Percentiles rank a stretch among this genome's conserved stretches.
Evolutionary conservation across 2,797 vertebrate species (phyloP).

Genomic region (Miichthys miiuy): DNA sequence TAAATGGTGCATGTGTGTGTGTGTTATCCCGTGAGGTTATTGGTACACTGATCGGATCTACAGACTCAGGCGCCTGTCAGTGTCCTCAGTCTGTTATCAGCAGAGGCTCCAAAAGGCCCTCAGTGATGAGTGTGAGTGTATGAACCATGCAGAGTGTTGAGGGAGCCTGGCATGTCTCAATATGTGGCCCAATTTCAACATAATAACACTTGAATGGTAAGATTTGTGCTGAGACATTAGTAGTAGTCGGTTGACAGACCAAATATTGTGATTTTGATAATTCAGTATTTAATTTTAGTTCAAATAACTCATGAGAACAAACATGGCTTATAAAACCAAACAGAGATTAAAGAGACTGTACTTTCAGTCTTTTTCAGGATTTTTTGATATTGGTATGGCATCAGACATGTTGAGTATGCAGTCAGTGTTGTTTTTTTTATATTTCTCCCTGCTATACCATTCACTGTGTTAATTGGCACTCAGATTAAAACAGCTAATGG

Average conservation of each 20-base stretch:
- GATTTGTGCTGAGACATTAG: neutral
- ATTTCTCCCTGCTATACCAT: constrained; percentile 39
- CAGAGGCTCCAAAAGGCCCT: constrained; percentile 10
- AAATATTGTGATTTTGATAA: neutral
- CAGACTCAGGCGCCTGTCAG: constrained; percentile 27
- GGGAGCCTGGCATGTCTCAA: neutral
- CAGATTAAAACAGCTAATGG: constrained; percentile 43
- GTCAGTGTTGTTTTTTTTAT: constrained; percentile 8
- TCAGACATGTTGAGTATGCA: neutral
- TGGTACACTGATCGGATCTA: constrained; percentile 7
- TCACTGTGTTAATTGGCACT: constrained; percentile 49
- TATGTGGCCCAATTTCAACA: neutral
- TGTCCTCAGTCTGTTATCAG: neutral
- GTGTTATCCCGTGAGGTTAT: neutral
- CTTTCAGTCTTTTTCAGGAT: neutral
- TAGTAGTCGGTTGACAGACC: neutral
- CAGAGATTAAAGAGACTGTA: neutral
- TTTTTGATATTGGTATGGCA: neutral
- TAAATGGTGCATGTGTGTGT: constrained; percentile 14
- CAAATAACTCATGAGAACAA: neutral
- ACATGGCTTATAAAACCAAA: neutral
- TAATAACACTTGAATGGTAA: neutral
- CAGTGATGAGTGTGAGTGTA: neutral
- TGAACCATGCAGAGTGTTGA: neutral
- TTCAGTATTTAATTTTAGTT: neutral